Conservation (phyloP, 2,113 vertebrate species). For the Eulemur rufifrons region DNA sequence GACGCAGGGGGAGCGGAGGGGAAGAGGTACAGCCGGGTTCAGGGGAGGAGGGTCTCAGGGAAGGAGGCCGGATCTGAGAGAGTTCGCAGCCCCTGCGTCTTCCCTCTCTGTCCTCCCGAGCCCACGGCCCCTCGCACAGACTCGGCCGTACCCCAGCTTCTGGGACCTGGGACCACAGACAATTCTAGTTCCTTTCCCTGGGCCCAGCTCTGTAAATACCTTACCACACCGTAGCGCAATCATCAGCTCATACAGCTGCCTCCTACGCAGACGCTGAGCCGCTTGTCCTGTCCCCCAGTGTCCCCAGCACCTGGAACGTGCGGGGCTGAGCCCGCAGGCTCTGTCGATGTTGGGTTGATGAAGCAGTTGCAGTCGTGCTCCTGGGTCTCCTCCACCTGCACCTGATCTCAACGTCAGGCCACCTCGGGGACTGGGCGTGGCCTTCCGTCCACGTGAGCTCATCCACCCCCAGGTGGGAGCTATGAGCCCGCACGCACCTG, state of each 20-base stretch:
- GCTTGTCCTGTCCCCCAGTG: no score
- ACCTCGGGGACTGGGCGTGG: background rate
- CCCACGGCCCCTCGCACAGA: accelerated
- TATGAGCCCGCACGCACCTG: background rate
- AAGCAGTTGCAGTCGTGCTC: background rate
- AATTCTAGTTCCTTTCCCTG: background rate
- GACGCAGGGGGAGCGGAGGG: accelerated
- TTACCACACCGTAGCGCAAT: background rate
- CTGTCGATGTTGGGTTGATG: background rate
- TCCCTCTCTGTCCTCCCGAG: background rate
- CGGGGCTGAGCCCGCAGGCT: background rate
- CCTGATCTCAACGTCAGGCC: background rate
- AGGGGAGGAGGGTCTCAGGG: background rate
- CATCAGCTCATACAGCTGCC: background rate
- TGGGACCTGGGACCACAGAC: background rate
- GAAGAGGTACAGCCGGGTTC: background rate
- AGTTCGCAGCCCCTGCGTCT: background rate
- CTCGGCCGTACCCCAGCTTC: background rate
- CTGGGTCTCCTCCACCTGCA: no score
- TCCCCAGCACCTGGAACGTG: background rate
- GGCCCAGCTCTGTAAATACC: background rate
- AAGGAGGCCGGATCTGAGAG: background rate
- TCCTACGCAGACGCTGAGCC: background rate
- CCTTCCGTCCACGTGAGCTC: background rate
- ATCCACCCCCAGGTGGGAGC: background rate